Conservation (phyloP, 2,113 vertebrate genomes). For the Stomatorhinus ivindoensis region DNA sequence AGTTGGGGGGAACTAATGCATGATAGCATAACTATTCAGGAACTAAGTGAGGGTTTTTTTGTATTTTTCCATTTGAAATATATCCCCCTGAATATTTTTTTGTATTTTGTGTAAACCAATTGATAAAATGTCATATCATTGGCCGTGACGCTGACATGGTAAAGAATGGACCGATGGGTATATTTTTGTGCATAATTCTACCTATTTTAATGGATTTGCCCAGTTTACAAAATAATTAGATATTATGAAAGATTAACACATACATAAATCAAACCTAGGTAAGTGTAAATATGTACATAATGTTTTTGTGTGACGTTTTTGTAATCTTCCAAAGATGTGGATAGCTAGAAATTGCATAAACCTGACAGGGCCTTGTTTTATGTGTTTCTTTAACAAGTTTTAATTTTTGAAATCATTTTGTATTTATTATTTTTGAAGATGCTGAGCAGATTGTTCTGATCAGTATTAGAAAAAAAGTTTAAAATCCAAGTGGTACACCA, state of each 20-base stretch:
- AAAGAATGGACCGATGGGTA: not conserved
- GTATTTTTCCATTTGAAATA: not conserved
- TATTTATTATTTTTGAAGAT: slow-evolving; percentile 20
- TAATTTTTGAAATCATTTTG: not conserved
- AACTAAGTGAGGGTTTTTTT: not conserved
- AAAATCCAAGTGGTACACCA: slow-evolving; percentile 29
- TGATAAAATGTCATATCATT: not conserved
- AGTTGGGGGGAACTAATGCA: not conserved
- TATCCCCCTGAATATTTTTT: not conserved
- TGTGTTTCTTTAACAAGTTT: slow-evolving; percentile 48
- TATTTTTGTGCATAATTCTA: not conserved
- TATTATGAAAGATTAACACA: not conserved
- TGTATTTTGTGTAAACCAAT: not conserved
- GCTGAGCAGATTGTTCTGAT: slow-evolving; percentile 43
- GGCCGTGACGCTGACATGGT: not conserved
- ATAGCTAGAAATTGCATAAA: slow-evolving; percentile 73
- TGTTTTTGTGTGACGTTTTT: not conserved
- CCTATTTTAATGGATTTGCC: slow-evolving; percentile 1
- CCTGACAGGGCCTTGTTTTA: slow-evolving; percentile 72
- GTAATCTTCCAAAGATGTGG: slow-evolving; percentile 82
- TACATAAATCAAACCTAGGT: slow-evolving; percentile 23
- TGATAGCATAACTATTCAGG: not conserved
- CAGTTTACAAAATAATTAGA: not conserved
- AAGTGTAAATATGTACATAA: slow-evolving; percentile 37
- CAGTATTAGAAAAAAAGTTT: slow-evolving; percentile 47